A percentile compares a stretch with the other conserved stretches of the same genome.
Conservation (phyloP, 2,888 invertebrate species). For the Eupithecia abbreviata region DNA sequence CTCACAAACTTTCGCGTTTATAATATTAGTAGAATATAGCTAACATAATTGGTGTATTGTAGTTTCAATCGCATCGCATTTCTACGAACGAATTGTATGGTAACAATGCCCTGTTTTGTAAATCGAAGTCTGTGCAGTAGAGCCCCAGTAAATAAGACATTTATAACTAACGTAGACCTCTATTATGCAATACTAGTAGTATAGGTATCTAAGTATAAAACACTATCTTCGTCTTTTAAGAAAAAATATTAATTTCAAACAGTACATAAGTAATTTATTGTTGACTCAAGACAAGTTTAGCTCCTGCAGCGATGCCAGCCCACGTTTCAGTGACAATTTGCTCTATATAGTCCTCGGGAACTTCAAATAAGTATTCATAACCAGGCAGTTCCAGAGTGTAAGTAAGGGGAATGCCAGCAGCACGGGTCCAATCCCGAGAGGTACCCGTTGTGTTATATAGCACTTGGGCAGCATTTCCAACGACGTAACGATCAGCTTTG, state of each 20-base stretch:
- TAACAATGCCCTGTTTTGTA: slow-evolving; percentile 28
- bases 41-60: neutral
- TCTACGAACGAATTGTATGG: neutral
- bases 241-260: neutral
- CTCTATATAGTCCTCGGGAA: slow-evolving; percentile 80
- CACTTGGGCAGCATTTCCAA: slow-evolving; percentile 83
- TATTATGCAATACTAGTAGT: too few species aligned
- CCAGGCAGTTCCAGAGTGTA: slow-evolving; percentile 88
- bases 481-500: slow-evolving; percentile 72
- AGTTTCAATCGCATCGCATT: neutral
- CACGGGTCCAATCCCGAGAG: slow-evolving; percentile 87
- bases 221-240: neutral
- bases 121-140: slow-evolving; percentile 4
- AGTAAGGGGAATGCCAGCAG: slow-evolving; percentile 82
- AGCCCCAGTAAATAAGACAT: neutral
- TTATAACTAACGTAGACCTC: too few species aligned
- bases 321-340: slow-evolving; percentile 86
- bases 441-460: slow-evolving; percentile 86
- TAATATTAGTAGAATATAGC: too few species aligned
- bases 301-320: slow-evolving; percentile 80
- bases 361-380: slow-evolving; percentile 82
- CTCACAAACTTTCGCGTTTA: too few species aligned
- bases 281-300: slow-evolving; percentile 56
- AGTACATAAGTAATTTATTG: slow-evolving; percentile 44
- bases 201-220: neutral